Evolutionary conservation across 2,797 vertebrate species (phyloP).

Genomic region (Cuniculus paca): DNA sequence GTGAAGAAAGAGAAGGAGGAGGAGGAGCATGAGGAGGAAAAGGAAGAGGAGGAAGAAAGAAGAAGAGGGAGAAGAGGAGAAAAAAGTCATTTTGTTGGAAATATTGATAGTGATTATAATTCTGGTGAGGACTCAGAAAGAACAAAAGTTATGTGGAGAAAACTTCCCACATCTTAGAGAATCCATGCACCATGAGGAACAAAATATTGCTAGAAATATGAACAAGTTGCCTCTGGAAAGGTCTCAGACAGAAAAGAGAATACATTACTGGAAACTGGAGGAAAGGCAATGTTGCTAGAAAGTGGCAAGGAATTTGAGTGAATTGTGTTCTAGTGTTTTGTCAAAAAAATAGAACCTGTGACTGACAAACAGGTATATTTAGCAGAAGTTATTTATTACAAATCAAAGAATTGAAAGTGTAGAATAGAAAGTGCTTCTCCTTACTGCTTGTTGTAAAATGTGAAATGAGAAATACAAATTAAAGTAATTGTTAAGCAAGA

Average conservation of each 20-base stretch:
- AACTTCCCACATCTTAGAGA: background rate
- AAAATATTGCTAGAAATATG: background rate
- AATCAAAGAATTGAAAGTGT: background rate
- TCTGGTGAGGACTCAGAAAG: background rate
- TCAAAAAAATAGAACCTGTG: background rate
- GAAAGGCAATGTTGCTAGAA: background rate
- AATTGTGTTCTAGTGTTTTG: background rate
- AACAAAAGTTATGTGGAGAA: background rate
- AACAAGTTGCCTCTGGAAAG: background rate
- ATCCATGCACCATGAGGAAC: background rate
- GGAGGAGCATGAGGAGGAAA: background rate
- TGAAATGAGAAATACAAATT: background rate
- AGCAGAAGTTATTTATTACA: background rate
- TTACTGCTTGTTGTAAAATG: background rate
- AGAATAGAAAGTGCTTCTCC: background rate
- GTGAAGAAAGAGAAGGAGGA: background rate
- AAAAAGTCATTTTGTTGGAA: background rate
- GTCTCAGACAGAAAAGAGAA: background rate
- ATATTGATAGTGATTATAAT: background rate
- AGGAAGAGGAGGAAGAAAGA: background rate
- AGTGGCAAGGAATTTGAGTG: background rate
- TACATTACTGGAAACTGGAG: background rate
- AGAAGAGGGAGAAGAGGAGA: background rate
- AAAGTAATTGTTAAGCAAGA: background rate
- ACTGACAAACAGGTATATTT: background rate